A percentile compares a stretch with the other conserved stretches of the same genome.
Evolutionary conservation across 2,113 vertebrate genomes (phyloP).

Genomic region (Hassar affinis): DNA sequence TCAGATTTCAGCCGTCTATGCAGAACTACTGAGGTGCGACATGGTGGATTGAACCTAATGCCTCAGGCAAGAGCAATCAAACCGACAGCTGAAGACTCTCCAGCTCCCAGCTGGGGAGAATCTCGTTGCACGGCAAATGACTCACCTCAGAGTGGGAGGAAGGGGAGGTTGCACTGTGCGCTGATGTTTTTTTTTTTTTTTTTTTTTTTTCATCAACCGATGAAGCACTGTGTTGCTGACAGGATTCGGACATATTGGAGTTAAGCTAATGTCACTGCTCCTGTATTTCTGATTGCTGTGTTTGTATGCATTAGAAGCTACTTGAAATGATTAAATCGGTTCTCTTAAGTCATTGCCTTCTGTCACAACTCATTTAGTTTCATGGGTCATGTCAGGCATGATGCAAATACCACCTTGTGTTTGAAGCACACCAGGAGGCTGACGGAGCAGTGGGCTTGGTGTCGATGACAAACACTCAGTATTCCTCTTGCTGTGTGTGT

Average conservation of each 20-base stretch:
- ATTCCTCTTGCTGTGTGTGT: not conserved
- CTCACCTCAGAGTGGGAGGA: slow-evolving; percentile 73
- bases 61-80: slow-evolving; percentile 84
- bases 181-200: slow-evolving; percentile 11
- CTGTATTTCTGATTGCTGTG: slow-evolving; percentile 11
- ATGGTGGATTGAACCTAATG: slow-evolving; percentile 84
- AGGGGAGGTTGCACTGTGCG: slow-evolving; percentile 28
- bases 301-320: slow-evolving; percentile 23
- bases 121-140: slow-evolving; percentile 76
- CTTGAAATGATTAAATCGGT: slow-evolving; percentile 1
- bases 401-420: not conserved
- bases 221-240: slow-evolving; percentile 43
- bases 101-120: slow-evolving; percentile 73
- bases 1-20: slow-evolving; percentile 82
- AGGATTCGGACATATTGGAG: slow-evolving; percentile 28
- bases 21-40: slow-evolving; percentile 84
- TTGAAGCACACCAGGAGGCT: slow-evolving; percentile 24
- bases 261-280: slow-evolving; percentile 16
- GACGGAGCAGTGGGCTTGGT: not conserved
- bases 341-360: not conserved
- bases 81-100: slow-evolving; percentile 80
- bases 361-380: slow-evolving; percentile 24
- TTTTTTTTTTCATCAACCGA: slow-evolving; percentile 47
- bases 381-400: slow-evolving; percentile 7
- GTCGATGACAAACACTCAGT: slow-evolving; percentile 6